Base-by-base conservation (phyloP, 2,113 vertebrate species). In the Sinosuthora webbiana region DNA sequence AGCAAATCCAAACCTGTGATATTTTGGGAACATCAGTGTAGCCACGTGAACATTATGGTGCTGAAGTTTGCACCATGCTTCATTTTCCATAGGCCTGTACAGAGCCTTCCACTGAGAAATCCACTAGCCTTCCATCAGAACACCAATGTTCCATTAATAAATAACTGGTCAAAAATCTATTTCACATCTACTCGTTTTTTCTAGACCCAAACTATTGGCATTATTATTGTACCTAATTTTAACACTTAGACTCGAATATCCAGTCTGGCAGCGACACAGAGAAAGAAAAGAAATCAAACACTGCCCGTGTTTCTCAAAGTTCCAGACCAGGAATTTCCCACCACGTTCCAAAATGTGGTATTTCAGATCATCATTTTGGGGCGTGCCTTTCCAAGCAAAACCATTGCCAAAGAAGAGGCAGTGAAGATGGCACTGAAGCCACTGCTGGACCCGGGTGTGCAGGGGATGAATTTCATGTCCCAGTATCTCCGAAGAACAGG, bases 21-120 rank as follows among this genome's bases (percentile, higher is more conserved):
- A 28, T 31, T 71, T 56, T 45, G 7, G 49, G 41, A 85, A 39
- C 50, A 25, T 76, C 33, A 42, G 3, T 2, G 10, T 33, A 35
- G 33, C 27, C 47, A 42, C 1, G 2, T 9, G 30, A 64, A 47
- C 2, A 3, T 27, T 7, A 7, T 1, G 13, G 41, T 20, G 18
- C 52, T 56, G n/a, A 27, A 75, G 55, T 2, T n/a, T 53, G 35
- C 22, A 87, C 21, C 2, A 0, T 3, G 22, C 30, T 83, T 12
- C 35, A 7, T 78, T 90, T 85, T 69, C 49, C 65, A 44, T 0
- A 39, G 41, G n/a, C 28, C 28, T 44, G 13, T 2, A 10, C 10
- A 69, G 4, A 30, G 16, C 17, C 22, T 53, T 45, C 56, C 39
- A 44, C 31, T 69, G 80, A 77, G 53, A 73, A 77, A 52, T 33